A percentile compares a stretch with the other conserved stretches of the same genome.
These are phyloP conservation scores for Acanthisitta chloris DNA, from an alignment of 2,113 vertebrate species.

Conservation along the genomic window DNA sequence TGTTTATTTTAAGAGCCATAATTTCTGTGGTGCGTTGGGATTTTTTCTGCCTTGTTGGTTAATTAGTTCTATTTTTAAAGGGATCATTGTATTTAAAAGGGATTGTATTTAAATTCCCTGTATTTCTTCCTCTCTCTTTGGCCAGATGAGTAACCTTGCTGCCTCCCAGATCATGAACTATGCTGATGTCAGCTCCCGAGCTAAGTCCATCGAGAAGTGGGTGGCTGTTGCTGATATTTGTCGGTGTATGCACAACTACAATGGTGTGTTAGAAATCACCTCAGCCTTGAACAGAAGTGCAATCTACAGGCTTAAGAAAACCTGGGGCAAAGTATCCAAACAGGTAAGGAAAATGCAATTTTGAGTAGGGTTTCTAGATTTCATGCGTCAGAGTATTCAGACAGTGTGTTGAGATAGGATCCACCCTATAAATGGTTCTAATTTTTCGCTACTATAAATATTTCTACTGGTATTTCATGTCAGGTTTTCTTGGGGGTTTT, in stretches of 20 bases:
- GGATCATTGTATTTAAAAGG: neutral
- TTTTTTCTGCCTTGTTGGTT: neutral
- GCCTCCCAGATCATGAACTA: slow-evolving; percentile 98
- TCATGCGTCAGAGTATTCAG: accelerated
- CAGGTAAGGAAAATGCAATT: slow-evolving; percentile 75
- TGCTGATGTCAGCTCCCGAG: slow-evolving; percentile 87
- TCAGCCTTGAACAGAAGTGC: slow-evolving; percentile 98
- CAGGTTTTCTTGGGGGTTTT: too few relatives aligned
- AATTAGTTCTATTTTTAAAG: neutral
- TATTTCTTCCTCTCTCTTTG: neutral
- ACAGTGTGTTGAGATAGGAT: neutral
- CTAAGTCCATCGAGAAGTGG: slow-evolving; percentile 96
- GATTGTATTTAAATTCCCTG: neutral
- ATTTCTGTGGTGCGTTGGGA: neutral
- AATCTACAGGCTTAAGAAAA: slow-evolving; percentile 98
- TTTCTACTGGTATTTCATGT: neutral
- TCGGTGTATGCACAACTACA: slow-evolving; percentile 96
- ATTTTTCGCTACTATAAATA: neutral
- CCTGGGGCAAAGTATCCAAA: slow-evolving; percentile 96
- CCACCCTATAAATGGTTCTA: neutral
- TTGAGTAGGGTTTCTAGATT: neutral
- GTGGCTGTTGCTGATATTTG: slow-evolving; percentile 96
- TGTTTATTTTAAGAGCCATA: neutral
- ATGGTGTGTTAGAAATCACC: slow-evolving; percentile 95
- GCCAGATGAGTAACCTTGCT: slow-evolving; percentile 98